Conservation (phyloP, 2,888 invertebrate genomes). For the Chloroclysta siterata region DNA sequence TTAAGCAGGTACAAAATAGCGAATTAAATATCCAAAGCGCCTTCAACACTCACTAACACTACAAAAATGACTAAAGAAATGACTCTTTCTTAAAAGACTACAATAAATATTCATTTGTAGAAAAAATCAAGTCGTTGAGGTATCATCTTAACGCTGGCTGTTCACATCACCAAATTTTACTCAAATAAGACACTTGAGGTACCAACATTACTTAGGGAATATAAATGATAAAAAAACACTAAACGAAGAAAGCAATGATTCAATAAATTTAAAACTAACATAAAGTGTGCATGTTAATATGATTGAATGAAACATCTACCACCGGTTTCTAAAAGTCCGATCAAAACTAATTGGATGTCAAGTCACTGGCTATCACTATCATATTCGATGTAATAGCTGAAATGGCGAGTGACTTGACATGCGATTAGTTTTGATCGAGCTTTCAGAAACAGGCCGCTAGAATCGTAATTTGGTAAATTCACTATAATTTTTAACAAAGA, state of each 20-base stretch:
- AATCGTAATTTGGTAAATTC: too few species aligned
- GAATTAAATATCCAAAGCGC: conserved; percentile 44
- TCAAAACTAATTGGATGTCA: too few species aligned
- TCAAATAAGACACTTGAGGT: background rate
- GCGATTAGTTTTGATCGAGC: too few species aligned
- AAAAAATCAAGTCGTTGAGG: conserved; percentile 65
- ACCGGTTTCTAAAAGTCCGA: too few species aligned
- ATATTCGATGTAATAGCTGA: too few species aligned
- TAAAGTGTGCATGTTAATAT: background rate
- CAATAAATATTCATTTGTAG: conserved; percentile 65
- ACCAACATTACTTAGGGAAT: conserved; percentile 58
- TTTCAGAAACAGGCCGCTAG: too few species aligned
- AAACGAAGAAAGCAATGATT: conserved; percentile 36
- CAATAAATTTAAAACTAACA: conserved; percentile 16
- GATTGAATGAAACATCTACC: background rate
- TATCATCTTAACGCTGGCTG: conserved; percentile 50
- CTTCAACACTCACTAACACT: conserved; percentile 54
- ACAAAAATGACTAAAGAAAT: conserved; percentile 79
- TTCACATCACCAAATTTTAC: background rate
- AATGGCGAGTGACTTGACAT: too few species aligned
- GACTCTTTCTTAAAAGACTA: conserved; percentile 72
- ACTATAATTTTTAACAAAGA: too few species aligned
- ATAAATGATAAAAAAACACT: conserved; percentile 39
- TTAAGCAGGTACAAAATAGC: conserved; percentile 67
- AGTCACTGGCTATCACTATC: too few species aligned